Percentiles rank a stretch among this genome's conserved stretches.
Conservation (phyloP, 23 tunicate species). For the Phallusia fumigata region DNA sequence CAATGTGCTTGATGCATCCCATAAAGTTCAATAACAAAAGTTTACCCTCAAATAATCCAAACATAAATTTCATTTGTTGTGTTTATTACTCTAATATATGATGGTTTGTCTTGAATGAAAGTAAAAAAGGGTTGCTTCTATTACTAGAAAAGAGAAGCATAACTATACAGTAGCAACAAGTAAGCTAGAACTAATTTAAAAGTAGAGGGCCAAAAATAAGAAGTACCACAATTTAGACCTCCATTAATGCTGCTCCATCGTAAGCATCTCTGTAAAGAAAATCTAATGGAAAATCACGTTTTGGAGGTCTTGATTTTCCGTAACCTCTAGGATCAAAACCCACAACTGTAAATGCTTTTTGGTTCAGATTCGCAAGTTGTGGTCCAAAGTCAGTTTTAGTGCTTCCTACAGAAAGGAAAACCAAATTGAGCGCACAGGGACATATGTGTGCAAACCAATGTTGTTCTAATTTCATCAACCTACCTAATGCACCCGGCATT, state of each 20-base stretch:
- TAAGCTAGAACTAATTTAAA: not conserved
- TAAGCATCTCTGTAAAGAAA: constrained; percentile 71
- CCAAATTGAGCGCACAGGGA: not conserved
- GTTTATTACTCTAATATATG: too few species aligned
- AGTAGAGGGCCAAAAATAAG: not conserved
- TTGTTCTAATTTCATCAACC: not conserved
- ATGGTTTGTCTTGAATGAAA: too few species aligned
- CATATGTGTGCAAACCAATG: too few species aligned
- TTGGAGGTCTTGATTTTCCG: constrained; percentile 80
- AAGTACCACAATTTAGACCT: constrained; percentile 25
- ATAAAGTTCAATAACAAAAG: too few species aligned
- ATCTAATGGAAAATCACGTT: constrained; percentile 46
- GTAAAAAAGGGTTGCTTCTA: too few species aligned
- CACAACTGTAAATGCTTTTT: constrained; percentile 66
- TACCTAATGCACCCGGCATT: constrained; percentile 75
- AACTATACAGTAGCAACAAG: not conserved
- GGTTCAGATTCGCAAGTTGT: constrained; percentile 56
- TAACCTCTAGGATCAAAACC: constrained; percentile 82
- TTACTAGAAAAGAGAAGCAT: not conserved
- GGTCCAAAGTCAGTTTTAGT: constrained; percentile 72
- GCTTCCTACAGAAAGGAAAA: constrained; percentile 34
- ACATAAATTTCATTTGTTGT: too few species aligned
- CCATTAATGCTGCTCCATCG: constrained; percentile 76
- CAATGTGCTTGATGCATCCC: too few species aligned
- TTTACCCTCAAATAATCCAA: too few species aligned